phyloP scores from a whole-genome alignment of 2,113 vertebrate species.

The Fulica atra region DNA sequence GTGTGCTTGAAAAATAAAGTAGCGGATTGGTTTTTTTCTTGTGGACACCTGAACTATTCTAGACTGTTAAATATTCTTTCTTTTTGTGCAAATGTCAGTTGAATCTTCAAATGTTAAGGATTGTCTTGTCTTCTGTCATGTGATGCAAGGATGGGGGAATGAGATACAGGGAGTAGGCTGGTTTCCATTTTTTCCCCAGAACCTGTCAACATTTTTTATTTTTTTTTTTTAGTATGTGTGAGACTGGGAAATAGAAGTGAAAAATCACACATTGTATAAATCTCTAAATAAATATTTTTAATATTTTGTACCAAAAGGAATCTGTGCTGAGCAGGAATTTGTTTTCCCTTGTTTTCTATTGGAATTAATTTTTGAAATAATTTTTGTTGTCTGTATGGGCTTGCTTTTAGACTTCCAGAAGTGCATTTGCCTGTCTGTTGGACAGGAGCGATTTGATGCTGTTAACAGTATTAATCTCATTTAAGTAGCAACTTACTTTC shows the following conservation, averaged over 20 bases:
- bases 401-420: not conserved
- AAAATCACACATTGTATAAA: not conserved
- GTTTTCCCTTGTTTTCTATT: not conserved
- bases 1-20: not conserved
- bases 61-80: not conserved
- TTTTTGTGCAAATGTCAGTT: not conserved
- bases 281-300: not conserved
- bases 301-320: not conserved
- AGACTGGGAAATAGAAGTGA: not conserved
- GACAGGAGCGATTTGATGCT: not conserved
- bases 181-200: not conserved
- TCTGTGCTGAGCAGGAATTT: not conserved
- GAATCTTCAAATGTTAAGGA: not conserved
- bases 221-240: not conserved
- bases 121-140: not conserved
- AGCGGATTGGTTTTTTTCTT: not conserved
- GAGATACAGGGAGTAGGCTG: not conserved
- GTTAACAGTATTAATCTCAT: not conserved
- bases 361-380: not conserved
- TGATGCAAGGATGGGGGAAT: not conserved
- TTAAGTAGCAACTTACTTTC: not conserved
- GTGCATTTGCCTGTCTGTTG: not conserved
- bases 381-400: not conserved
- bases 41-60: not conserved
- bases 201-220: not conserved